These are phyloP conservation scores for Plusia festucae DNA, from an alignment of 2,888 invertebrate genomes.

Conservation along the genomic window DNA sequence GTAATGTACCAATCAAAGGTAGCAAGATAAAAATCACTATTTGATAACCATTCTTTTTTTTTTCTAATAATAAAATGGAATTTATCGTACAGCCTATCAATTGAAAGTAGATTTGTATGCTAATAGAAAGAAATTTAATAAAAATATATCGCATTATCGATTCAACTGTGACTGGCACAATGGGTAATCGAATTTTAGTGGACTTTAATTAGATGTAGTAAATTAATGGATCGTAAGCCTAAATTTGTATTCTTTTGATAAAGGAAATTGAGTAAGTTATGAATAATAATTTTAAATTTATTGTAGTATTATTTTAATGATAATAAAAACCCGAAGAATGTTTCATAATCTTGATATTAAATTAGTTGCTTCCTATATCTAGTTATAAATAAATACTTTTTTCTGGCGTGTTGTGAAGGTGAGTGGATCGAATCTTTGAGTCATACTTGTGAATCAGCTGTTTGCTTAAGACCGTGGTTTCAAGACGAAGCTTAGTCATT, in stretches of 20 bases:
- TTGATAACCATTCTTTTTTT: slow-evolving; percentile 16
- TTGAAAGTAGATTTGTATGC: slow-evolving; percentile 11
- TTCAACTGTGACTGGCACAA: slow-evolving; percentile 13
- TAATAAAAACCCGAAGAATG: slow-evolving; percentile 11
- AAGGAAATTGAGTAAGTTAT: slow-evolving; percentile 12
- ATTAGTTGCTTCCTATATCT: not conserved
- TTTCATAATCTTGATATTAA: slow-evolving; percentile 11
- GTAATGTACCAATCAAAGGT: too few relatives aligned
- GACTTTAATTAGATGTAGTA: not conserved
- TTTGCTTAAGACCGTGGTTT: slow-evolving; percentile 36
- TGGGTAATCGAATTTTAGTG: slow-evolving; percentile 5
- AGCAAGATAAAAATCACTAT: slow-evolving; percentile 40
- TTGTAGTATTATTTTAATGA: not conserved
- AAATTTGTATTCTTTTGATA: not conserved
- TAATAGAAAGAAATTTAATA: slow-evolving; percentile 27
- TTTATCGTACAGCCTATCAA: slow-evolving; percentile 13
- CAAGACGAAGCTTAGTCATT: slow-evolving; percentile 43
- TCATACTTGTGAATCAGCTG: slow-evolving; percentile 55
- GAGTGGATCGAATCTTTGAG: slow-evolving; percentile 43
- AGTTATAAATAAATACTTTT: slow-evolving; percentile 34
- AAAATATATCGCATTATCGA: slow-evolving; percentile 16
- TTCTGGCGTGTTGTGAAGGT: slow-evolving; percentile 22
- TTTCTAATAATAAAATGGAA: slow-evolving; percentile 12
- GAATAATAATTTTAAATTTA: slow-evolving; percentile 17
- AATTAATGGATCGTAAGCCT: not conserved